Conservation (phyloP, 2,113 vertebrate genomes). For the Oncorhynchus nerka region DNA sequence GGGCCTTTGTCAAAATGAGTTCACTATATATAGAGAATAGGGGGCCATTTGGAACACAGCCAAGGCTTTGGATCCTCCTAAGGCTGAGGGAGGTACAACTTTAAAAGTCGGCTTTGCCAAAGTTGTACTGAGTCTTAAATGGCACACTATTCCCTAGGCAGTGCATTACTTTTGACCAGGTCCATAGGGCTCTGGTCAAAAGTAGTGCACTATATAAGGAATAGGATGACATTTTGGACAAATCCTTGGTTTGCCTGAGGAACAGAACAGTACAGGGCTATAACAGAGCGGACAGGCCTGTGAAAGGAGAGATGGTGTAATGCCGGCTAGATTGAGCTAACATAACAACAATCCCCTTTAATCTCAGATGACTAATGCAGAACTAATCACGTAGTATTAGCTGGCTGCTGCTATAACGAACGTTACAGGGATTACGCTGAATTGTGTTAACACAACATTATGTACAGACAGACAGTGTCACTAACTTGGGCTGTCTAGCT, state of each 20-base stretch:
- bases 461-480: slow-evolving; percentile 19
- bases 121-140: no score
- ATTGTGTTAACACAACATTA: slow-evolving; percentile 24
- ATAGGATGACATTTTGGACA: no score
- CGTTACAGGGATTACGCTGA: slow-evolving; percentile 33
- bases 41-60: no score
- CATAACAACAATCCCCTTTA: slow-evolving; percentile 29
- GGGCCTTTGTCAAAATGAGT: no score
- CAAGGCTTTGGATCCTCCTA: slow-evolving; percentile 8
- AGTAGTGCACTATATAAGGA: no score
- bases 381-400: slow-evolving; percentile 22
- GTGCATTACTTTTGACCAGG: not conserved
- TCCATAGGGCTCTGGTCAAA: no score
- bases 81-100: not conserved
- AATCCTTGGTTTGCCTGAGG: not conserved
- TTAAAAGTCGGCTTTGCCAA: slow-evolving; percentile 12
- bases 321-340: not conserved
- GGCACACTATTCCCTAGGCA: no score
- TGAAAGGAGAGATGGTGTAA: not conserved
- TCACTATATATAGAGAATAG: no score
- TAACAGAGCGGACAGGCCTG: not conserved
- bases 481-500: slow-evolving; percentile 5
- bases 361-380: slow-evolving; percentile 19
- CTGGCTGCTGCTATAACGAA: slow-evolving; percentile 7
- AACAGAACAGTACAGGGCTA: not conserved